Evolutionary conservation across 2,113 vertebrate genomes (phyloP).

Genomic region (Pelecanoides urinatrix): DNA sequence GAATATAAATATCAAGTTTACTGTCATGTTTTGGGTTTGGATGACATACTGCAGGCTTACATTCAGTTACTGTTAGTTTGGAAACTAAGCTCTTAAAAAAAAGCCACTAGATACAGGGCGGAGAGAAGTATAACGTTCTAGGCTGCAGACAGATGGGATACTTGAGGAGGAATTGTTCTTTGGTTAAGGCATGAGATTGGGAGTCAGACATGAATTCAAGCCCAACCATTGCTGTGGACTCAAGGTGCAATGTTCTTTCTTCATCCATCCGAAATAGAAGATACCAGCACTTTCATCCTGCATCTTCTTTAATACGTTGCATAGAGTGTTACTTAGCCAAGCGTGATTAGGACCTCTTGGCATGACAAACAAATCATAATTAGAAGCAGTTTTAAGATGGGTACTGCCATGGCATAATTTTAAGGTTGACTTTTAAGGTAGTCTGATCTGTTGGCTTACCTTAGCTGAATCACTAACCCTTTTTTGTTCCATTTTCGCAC

Average conservation of each 20-base stretch:
- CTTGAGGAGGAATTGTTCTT: not conserved
- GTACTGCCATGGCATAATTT: not conserved
- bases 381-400: not conserved
- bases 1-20: not conserved
- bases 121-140: not conserved
- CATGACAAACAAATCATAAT: not conserved
- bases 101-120: not conserved
- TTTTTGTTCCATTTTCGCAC: not conserved
- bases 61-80: not conserved
- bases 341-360: not conserved
- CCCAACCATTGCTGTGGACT: not conserved
- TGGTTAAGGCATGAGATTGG: not conserved
- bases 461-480: not conserved
- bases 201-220: not conserved
- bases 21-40: not conserved
- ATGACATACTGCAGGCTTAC: not conserved
- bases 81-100: not conserved
- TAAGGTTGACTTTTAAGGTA: not conserved
- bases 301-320: not conserved
- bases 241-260: not conserved
- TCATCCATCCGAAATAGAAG: not conserved
- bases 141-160: not conserved
- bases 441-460: too few species aligned
- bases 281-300: not conserved
- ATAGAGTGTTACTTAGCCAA: not conserved